Evolutionary conservation across 2,888 invertebrate genomes (phyloP).

Genomic region (Tanaodytes sp.): DNA sequence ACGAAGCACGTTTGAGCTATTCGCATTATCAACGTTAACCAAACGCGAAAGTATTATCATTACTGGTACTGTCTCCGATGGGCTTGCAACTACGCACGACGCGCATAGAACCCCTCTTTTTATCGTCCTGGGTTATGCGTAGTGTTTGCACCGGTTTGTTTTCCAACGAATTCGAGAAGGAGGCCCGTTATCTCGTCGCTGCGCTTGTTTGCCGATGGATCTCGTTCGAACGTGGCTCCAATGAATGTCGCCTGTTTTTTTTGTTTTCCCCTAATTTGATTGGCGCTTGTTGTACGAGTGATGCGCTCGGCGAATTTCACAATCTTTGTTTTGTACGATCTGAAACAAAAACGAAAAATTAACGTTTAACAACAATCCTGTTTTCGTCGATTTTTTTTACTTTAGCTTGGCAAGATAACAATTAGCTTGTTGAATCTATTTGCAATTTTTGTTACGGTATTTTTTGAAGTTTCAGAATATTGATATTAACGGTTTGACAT

Average conservation of each 20-base stretch:
- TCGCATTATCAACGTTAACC: slow-evolving; percentile 9
- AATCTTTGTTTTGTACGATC: too few relatives aligned
- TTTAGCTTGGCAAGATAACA: too few relatives aligned
- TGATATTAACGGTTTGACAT: too few relatives aligned
- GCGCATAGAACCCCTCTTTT: slow-evolving; percentile 10
- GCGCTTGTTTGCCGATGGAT: slow-evolving; percentile 34
- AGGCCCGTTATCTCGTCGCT: slow-evolving; percentile 21
- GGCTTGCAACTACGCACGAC: slow-evolving; percentile 2
- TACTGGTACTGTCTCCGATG: slow-evolving; percentile 5
- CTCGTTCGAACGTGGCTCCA: slow-evolving; percentile 5
- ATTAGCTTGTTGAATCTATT: too few relatives aligned
- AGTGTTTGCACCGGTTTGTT: slow-evolving; percentile 17
- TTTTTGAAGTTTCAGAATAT: too few relatives aligned
- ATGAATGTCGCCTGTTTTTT: neutral
- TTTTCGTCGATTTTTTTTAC: too few relatives aligned
- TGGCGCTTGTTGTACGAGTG: neutral
- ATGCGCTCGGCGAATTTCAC: too few relatives aligned
- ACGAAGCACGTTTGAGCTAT: neutral
- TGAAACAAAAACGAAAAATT: too few relatives aligned
- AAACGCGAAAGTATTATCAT: neutral
- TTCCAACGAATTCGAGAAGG: slow-evolving; percentile 7
- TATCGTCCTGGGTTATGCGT: slow-evolving; percentile 12
- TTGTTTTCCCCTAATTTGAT: slow-evolving; percentile 1
- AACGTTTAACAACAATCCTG: too few relatives aligned
- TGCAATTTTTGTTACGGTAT: too few relatives aligned